Conservation (phyloP, 2,113 vertebrate species). For the Anhinga rufa region DNA sequence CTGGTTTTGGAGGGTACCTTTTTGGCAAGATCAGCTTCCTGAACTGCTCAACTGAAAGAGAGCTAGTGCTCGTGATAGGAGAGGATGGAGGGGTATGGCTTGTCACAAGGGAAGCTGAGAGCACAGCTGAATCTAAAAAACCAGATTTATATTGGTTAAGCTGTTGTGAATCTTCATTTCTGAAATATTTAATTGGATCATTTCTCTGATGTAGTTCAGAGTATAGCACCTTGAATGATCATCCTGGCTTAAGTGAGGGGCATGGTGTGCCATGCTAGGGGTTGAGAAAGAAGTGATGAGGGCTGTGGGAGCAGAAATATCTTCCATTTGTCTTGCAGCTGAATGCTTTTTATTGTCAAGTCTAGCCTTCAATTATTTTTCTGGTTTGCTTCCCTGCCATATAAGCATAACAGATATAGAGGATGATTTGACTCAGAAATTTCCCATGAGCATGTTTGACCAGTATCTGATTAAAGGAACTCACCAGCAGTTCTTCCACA, state of each 20-base stretch:
- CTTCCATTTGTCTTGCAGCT: background rate
- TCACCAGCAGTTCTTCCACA: background rate
- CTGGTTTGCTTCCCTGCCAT: background rate
- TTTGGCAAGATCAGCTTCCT: background rate
- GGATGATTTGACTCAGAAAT: background rate
- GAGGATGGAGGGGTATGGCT: background rate
- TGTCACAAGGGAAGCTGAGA: background rate
- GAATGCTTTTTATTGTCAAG: background rate
- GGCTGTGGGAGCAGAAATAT: background rate
- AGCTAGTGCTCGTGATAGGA: background rate
- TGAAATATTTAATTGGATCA: background rate
- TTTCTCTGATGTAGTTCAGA: background rate
- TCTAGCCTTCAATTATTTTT: background rate
- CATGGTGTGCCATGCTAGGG: background rate
- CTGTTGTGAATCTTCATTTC: background rate
- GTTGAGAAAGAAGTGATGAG: background rate
- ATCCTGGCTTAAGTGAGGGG: background rate
- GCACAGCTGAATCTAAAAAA: background rate
- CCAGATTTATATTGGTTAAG: background rate
- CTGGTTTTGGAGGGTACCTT: background rate
- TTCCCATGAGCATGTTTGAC: background rate
- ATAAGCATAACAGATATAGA: background rate
- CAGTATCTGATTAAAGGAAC: background rate
- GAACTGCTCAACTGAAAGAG: accelerated
- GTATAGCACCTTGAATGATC: background rate